Conservation (phyloP, 2,797 vertebrate species). For the Hirundo rustica region DNA sequence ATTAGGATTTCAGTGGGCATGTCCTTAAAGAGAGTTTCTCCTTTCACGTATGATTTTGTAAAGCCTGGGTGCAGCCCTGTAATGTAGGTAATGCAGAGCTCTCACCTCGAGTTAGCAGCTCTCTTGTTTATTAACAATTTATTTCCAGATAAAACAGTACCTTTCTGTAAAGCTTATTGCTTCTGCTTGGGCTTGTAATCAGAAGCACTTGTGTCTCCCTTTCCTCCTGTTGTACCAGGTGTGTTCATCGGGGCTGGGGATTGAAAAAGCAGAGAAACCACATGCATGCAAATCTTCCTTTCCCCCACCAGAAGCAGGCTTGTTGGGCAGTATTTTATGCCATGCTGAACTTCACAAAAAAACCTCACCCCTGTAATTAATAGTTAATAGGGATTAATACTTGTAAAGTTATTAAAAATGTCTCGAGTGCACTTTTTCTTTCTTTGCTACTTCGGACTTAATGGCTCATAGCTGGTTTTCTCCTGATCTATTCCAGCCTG, state of each 20-base stretch:
- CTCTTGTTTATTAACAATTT: not conserved
- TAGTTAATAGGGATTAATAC: conserved; percentile 44
- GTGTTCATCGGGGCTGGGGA: not conserved
- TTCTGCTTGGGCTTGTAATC: not conserved
- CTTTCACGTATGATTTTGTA: not conserved
- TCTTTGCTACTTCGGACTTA: conserved; percentile 8
- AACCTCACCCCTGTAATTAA: not conserved
- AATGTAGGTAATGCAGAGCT: not conserved
- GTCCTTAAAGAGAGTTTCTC: not conserved
- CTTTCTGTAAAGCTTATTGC: not conserved
- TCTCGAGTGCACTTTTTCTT: not conserved
- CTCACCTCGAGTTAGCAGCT: not conserved
- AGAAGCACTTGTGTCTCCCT: not conserved
- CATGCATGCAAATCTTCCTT: not conserved
- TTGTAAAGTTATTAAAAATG: conserved; percentile 16
- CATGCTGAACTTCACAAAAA: not conserved
- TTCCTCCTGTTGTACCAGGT: not conserved
- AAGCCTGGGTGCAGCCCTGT: not conserved
- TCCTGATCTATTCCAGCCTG: not conserved
- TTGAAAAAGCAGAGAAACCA: not conserved
- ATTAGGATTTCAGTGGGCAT: not conserved
- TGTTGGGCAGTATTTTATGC: not conserved
- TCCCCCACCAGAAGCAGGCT: not conserved
- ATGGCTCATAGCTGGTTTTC: not conserved
- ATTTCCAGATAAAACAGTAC: not conserved